Conservation (phyloP, 2,113 vertebrate species). For the Spheniscus mendiculus region DNA sequence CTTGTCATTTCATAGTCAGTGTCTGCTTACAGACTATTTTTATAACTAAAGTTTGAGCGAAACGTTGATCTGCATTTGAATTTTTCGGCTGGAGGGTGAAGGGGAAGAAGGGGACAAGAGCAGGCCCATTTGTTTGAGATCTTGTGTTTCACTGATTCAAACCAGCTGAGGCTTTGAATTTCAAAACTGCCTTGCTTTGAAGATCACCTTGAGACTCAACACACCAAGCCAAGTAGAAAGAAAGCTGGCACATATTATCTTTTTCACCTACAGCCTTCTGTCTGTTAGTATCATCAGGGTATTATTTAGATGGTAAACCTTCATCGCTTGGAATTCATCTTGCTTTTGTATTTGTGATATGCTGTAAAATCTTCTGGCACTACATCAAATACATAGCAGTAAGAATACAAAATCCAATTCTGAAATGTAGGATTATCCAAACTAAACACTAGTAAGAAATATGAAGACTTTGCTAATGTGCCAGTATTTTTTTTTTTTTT, state of each 20-base stretch:
- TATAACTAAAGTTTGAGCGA: neutral
- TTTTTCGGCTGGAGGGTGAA: neutral
- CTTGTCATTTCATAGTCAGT: neutral
- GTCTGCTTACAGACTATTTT: neutral
- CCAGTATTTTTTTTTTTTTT: constrained; percentile 12
- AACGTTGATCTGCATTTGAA: neutral
- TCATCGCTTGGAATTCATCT: neutral
- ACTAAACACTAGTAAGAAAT: constrained; percentile 35
- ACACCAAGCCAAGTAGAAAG: neutral
- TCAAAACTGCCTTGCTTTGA: neutral
- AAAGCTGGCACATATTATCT: neutral
- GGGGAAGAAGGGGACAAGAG: neutral
- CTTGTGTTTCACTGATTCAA: neutral
- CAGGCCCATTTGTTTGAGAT: neutral
- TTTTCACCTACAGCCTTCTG: neutral
- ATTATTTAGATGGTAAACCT: constrained; percentile 5
- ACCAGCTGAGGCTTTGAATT: constrained; percentile 25
- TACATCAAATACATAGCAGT: constrained; percentile 27
- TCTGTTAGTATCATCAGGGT: neutral
- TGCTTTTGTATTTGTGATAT: neutral
- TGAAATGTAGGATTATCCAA: constrained; percentile 46
- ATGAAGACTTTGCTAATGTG: constrained; percentile 9
- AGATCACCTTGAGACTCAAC: constrained; percentile 29
- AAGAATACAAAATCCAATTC: constrained; percentile 22
- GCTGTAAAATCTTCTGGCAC: neutral